These are phyloP conservation scores for Poecilia wingei DNA, from an alignment of 2,797 vertebrate genomes.

Conservation along the genomic window DNA sequence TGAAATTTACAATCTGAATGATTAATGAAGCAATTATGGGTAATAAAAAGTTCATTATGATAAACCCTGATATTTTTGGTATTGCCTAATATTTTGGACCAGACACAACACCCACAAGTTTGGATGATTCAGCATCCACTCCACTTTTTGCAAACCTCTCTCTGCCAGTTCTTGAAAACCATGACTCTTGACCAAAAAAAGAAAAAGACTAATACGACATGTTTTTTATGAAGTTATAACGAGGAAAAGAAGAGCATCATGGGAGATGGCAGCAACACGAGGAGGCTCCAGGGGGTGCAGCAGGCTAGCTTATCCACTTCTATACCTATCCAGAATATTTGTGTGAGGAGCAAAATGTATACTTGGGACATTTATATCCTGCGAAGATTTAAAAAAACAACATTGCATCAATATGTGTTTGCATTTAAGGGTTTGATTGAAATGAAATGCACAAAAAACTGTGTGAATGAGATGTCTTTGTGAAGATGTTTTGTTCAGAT, in stretches of 20 bases:
- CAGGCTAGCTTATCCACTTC: not conserved
- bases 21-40: not conserved
- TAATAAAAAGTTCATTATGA: not conserved
- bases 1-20: not conserved
- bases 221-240: not conserved
- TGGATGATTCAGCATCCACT: not conserved
- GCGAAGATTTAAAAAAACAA: not conserved
- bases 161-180: not conserved
- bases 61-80: not conserved
- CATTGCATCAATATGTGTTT: not conserved
- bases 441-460: not conserved
- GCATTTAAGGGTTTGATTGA: not conserved
- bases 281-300: not conserved
- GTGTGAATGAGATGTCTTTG: not conserved
- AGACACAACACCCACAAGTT: not conserved
- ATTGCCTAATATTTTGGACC: not conserved
- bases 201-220: not conserved
- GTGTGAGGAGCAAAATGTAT: not conserved
- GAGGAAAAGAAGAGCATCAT: not conserved
- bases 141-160: not conserved
- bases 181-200: not conserved
- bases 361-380: not conserved
- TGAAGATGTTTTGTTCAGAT: not conserved
- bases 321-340: not conserved
- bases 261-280: not conserved